Conservation (phyloP, 2,888 invertebrate genomes). For the Herminia tarsipennalis region DNA sequence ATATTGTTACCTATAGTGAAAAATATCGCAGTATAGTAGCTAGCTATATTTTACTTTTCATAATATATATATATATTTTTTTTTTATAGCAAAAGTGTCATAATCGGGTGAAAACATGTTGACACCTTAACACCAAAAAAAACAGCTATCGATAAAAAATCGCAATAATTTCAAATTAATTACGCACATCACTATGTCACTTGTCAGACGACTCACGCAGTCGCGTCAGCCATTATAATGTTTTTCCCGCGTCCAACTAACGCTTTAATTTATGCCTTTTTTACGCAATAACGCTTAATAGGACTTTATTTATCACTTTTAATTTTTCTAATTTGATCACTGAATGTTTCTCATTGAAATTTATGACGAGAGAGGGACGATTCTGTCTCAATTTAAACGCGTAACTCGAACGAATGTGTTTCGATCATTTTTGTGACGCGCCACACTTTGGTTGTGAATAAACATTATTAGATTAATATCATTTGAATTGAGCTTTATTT, state of each 20-base stretch:
- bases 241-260: conserved; percentile 51
- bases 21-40: too few relatives aligned
- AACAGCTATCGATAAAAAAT: not conserved
- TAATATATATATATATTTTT: too few relatives aligned
- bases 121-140: too few relatives aligned
- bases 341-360: conserved; percentile 73
- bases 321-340: conserved; percentile 85
- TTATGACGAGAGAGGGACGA: conserved; percentile 70
- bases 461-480: conserved; percentile 39
- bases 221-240: conserved; percentile 27
- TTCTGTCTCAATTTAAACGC: conserved; percentile 76
- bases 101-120: too few relatives aligned
- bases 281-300: conserved; percentile 85
- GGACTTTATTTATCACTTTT: conserved; percentile 84
- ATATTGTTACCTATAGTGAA: too few relatives aligned
- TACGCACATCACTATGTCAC: conserved; percentile 55
- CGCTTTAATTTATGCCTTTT: conserved; percentile 84
- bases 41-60: too few relatives aligned
- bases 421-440: conserved; percentile 55
- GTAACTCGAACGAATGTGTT: conserved; percentile 76
- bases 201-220: conserved; percentile 55
- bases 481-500: conserved; percentile 32
- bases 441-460: conserved; percentile 29
- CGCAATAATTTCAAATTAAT: conserved; percentile 10
- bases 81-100: too few relatives aligned